These are phyloP conservation scores for Neosilurus hyrtlii DNA, from an alignment of 2,797 vertebrate species.

Conservation along the genomic window DNA sequence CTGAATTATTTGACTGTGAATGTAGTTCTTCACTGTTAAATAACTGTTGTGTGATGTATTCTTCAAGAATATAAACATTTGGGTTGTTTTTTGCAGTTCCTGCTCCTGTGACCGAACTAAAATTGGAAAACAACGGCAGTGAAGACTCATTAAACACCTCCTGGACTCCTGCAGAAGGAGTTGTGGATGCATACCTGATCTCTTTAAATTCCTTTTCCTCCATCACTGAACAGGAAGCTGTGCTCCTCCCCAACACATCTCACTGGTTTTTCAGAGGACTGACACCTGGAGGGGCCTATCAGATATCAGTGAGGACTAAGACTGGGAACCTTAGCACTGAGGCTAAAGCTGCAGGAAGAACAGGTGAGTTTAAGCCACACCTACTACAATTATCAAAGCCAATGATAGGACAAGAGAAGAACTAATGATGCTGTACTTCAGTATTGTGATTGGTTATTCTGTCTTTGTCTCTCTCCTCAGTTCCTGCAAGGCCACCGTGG, in stretches of 20 bases:
- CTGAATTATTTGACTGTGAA: too few species aligned
- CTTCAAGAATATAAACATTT: neutral
- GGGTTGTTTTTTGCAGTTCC: constrained; percentile 69
- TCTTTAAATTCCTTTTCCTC: constrained; percentile 67
- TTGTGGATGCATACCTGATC: constrained; percentile 75
- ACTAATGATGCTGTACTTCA: neutral
- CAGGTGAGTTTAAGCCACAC: constrained; percentile 65
- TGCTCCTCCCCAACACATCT: constrained; percentile 66
- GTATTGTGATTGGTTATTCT: neutral
- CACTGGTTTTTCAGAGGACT: constrained; percentile 74
- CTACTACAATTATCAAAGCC: neutral
- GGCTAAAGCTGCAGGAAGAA: constrained; percentile 69
- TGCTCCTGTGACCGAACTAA: constrained; percentile 75
- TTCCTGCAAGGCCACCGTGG: constrained; percentile 71
- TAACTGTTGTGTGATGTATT: neutral
- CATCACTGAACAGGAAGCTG: constrained; percentile 64
- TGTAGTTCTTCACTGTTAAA: too few species aligned
- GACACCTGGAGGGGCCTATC: constrained; percentile 79
- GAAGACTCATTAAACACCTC: constrained; percentile 72
- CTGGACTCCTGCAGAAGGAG: constrained; percentile 80
- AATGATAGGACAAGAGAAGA: neutral
- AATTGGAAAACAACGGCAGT: constrained; percentile 73
- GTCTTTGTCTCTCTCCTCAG: constrained; percentile 62
- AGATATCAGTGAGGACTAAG: constrained; percentile 72
- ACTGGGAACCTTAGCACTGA: constrained; percentile 73